Evolutionary conservation across 1,140 invertebrate genomes (phyloP), one percentile per base, ranked within the genome.

Genomic region (Achatina immaculata): DNA sequence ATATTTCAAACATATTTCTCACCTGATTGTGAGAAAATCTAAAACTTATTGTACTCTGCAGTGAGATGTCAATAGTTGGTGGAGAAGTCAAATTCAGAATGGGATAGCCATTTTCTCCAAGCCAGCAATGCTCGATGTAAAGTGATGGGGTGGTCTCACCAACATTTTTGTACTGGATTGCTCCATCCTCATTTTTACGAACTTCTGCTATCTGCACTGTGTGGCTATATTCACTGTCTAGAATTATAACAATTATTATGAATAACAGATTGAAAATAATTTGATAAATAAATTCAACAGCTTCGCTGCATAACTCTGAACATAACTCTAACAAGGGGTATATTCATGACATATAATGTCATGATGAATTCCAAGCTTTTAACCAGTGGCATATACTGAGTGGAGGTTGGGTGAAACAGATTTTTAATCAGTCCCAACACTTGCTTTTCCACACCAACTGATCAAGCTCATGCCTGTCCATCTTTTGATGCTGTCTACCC

Each of bases 11-110:
- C 28, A 62, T 62, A 62, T 62, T 2, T 65, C 68, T 38, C 24
- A 82, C 69, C 74, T 82, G 75, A 71, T 85, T 91, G 72, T 88
- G 87, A 48, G 86, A 82, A 43, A 89, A 83, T 51, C 84, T 87
- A 43, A 99, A 90, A 7, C 95, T 94, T 88, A 96, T 95, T 65
- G 97, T 98, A 90, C 99, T 99, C 91, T 99, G 98, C 0, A 99
- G 93, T 87, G 98, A 96, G 68, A 99, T 92, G 83, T 94, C 93
- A 3, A 99, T 92, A 14, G 96, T 95, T 0, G 95, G 94, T 78
- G 96, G 96, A 0, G 96, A 96, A 0, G 96, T 96, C 86, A 99
- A 97, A 91, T 99, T 99, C 19, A 98, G 96, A 88, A 97, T 99
- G 82, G 96, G 94, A n/a, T 94, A 92, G 62, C 98, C 98, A 90